A percentile compares a stretch with the other conserved stretches of the same genome.
Evolutionary conservation across 2,113 vertebrate genomes (phyloP).

Genomic region (Laterallus jamaicensis): DNA sequence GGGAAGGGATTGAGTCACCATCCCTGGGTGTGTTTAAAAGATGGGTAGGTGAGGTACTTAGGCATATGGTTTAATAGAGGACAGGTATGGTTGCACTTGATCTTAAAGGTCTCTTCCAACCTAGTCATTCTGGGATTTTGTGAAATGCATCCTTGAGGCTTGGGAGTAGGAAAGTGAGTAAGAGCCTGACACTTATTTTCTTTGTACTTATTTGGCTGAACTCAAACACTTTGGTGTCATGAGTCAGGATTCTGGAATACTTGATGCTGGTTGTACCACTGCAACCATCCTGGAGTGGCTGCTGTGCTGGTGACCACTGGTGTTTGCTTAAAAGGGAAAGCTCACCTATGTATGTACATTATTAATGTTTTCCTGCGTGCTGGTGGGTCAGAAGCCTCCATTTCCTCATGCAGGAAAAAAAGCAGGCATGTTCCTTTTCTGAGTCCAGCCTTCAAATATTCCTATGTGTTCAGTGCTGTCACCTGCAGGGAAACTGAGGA

Average conservation of each 20-base stretch:
- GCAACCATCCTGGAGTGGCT: not conserved
- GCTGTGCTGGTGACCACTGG: not conserved
- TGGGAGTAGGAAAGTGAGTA: rapidly evolving
- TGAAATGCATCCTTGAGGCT: not conserved
- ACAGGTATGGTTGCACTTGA: too few relatives aligned
- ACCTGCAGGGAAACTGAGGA: not conserved
- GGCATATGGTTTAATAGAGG: too few relatives aligned
- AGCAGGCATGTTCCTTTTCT: rapidly evolving
- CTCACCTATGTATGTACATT: not conserved
- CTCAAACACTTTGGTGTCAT: not conserved
- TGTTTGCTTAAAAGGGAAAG: not conserved
- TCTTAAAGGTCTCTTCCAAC: too few relatives aligned
- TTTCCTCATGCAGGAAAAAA: not conserved
- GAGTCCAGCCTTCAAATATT: not conserved
- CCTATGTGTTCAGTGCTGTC: not conserved
- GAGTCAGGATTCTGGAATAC: not conserved
- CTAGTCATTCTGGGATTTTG: too few relatives aligned
- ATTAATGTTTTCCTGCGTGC: not conserved
- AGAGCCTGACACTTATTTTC: not conserved
- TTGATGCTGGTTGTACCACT: not conserved
- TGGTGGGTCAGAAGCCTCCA: not conserved
- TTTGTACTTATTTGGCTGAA: not conserved
- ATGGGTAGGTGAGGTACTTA: too few relatives aligned
- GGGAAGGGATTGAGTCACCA: too few relatives aligned
- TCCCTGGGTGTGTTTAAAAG: too few relatives aligned